Percentiles rank a stretch among this genome's conserved stretches.
These are phyloP conservation scores for Mythimna pallens DNA, from an alignment of 2,888 invertebrate genomes.

Conservation along the genomic window DNA sequence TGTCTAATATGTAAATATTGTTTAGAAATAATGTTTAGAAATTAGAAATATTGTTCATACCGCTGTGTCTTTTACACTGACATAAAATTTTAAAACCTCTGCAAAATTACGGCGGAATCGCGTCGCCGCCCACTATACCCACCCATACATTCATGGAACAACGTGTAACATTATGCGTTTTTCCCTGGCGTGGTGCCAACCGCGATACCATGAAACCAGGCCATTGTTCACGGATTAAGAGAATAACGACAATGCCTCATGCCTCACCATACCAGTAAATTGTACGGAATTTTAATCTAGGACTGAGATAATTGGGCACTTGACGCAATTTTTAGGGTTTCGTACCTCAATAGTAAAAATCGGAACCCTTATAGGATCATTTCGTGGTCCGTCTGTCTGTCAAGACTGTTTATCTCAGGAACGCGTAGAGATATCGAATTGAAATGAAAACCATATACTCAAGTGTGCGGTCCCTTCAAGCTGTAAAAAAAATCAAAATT, in stretches of 20 bases:
- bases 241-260: conserved; percentile 51
- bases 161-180: conserved; percentile 68
- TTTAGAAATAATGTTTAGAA: no score
- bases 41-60: no score
- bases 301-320: not conserved
- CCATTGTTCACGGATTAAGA: conserved; percentile 66
- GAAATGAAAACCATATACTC: no score
- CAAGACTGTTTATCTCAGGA: no score
- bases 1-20: not conserved
- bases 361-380: no score
- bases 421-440: no score
- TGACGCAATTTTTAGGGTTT: no score
- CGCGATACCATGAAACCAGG: conserved; percentile 63
- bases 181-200: conserved; percentile 67
- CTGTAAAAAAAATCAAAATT: no score
- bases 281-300: not conserved
- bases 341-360: no score
- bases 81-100: conserved; percentile 36
- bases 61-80: conserved; percentile 8
- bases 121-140: conserved; percentile 35
- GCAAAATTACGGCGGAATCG: conserved; percentile 37
- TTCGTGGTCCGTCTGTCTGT: no score
- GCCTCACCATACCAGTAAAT: conserved; percentile 44
- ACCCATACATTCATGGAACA: conserved; percentile 49
- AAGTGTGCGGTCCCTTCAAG: no score